Base-by-base conservation (phyloP, 2,113 vertebrate species). In the Pterocles gutturalis region DNA sequence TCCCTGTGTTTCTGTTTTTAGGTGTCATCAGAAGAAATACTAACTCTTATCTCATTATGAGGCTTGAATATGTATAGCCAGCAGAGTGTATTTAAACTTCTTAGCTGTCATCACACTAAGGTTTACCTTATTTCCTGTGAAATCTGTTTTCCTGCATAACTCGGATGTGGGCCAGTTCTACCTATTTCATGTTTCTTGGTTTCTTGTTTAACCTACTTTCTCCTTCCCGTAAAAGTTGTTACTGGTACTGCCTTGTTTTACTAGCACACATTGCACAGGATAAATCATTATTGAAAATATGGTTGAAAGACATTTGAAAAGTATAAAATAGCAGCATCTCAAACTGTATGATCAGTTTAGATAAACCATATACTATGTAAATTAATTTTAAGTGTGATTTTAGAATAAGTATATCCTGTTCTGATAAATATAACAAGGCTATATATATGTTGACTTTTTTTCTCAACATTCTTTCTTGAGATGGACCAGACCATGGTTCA, bases 171-270 rank as follows among this genome's bases (percentile, higher is more conserved):
- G 97, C 90, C 90, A 95, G 17, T 96, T 94, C 83, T 93, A 95
- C 97, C 96, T 97, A 94, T 92, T 97, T 95, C 95, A 69, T 93
- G 86, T 96, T 97, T 98, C 92, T 97, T 96, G 89, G 84, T 95
- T 97, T 98, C 97, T 98, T 97, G 60, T 92, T 94, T 99, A 99
- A 99, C 99, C 99, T 99, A 99, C 98, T 99, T 98, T 99, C 96
- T 97, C 98, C 98, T 99, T 99, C 99, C 98, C 72, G 98, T 99
- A 99, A 98, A 96, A 89, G 97, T 95, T 97, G 90, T 97, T 98
- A 95, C 96, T 97, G 96, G 89, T 97, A 97, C 90, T 96, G 95
- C 92, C 91, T 95, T 95, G 57, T 94, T 97, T 98, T 98, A 98
- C 97, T 97, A 98, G 97, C 96, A 97, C 83, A 60, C 17, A 4